Evolutionary conservation across 2,113 vertebrate genomes (phyloP).

Genomic region (Emberiza fucata): DNA sequence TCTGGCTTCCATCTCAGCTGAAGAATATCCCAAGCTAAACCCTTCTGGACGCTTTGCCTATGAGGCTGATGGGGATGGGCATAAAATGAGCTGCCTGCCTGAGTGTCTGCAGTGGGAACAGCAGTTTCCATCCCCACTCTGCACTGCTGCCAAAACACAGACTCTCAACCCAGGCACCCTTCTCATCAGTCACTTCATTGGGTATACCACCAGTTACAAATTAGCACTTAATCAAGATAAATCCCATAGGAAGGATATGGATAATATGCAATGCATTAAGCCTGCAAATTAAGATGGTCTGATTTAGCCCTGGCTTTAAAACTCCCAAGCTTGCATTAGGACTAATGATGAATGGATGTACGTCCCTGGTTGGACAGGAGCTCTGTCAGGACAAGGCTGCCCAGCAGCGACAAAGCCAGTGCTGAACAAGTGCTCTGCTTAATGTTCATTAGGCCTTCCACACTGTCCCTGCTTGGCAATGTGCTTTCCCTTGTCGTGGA

Average conservation of each 20-base stretch:
- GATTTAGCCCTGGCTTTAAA: conserved; percentile 52
- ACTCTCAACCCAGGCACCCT: conserved; percentile 37
- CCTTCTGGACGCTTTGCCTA: not conserved
- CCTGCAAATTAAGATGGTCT: conserved; percentile 62
- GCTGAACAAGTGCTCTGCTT: not conserved
- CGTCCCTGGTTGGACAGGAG: conserved; percentile 28
- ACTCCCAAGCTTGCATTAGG: conserved; percentile 51
- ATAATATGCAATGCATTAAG: conserved; percentile 65
- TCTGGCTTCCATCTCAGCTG: not conserved
- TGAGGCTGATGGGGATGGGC: not conserved
- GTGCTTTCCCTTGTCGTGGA: not conserved
- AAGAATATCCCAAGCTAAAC: not conserved
- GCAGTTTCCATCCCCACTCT: not conserved
- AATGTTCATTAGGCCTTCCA: conserved; percentile 39
- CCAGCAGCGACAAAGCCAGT: conserved; percentile 45
- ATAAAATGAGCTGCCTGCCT: not conserved
- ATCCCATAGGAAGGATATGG: conserved; percentile 62
- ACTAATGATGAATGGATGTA: conserved; percentile 59
- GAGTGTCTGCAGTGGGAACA: not conserved
- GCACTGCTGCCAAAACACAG: not conserved
- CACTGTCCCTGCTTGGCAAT: conserved; percentile 10
- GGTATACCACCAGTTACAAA: conserved; percentile 60
- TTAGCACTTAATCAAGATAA: conserved; percentile 68
- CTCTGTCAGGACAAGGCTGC: conserved; percentile 49
- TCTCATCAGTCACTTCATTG: conserved; percentile 59